Evolutionary conservation across 2,888 invertebrate genomes (phyloP), one percentile per base, ranked within the genome.

Genomic region (Thecocarcelia acutangulata): DNA sequence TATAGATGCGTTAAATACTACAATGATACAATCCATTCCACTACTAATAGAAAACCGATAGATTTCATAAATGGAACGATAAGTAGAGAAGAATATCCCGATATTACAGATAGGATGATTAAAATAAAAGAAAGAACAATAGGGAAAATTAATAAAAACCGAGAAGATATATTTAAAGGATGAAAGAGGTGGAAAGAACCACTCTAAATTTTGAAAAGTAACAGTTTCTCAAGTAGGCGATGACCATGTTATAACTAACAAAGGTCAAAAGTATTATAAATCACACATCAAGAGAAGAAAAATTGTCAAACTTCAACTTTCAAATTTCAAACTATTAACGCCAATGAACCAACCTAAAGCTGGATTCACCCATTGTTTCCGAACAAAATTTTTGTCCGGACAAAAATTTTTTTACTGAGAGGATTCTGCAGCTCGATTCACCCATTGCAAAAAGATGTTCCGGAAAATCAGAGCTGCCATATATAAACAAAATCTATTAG

Each of bases 111-210:
- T 2, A 13, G 6, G 40, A 58, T 58, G 2, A 40, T 58, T 19
- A 58, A 58, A 40, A 13, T 19, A 21, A 58, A 58, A 19, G 58
- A 58, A 40, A 56, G 17, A 37, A 56, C 15, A 1, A 11, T 33
- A 37, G 21, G 2, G 8, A 40, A 58, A 58, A 4, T 58, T 0
- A 58, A 58, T 21, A 13, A 17, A 40, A 1, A 58, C 0, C 3
- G 40, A 13, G 58, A 58, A 21, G 13, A 9, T 63, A 8, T 63
- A 63, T 15, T 11, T 63, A 24, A 63, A 63, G 8, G 44, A 63
- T 11, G 63, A 46, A 63, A 46, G 63, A 63, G 63, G 48, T 13
- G 63, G 63, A 6, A 63, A 63, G n/a, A 63, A 63, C 19, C 63
- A 63, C 12, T 46, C 24, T 3, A 61, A 61, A 24, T 44, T 61